Percentiles rank a stretch among this genome's conserved stretches.
Conservation (phyloP, 64 coral and sea anemone genomes). For the Actinia tenebrosa region DNA sequence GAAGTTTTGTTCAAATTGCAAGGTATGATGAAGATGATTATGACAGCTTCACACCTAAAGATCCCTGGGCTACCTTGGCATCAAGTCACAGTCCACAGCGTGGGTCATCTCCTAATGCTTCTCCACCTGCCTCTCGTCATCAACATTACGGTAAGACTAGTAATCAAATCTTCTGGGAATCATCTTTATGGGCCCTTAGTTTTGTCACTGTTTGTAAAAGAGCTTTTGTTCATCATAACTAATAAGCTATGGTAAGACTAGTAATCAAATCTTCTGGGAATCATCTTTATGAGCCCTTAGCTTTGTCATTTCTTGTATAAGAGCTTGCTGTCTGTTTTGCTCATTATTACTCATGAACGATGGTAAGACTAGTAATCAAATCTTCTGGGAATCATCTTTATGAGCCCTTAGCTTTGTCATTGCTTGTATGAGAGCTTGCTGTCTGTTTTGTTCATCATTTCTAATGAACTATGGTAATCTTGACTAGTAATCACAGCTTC, state of each 20-base stretch:
- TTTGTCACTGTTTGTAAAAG: not conserved
- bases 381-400: not conserved
- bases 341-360: no score
- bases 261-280: no score
- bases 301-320: not conserved
- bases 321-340: no score
- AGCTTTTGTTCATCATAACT: no score
- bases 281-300: not conserved
- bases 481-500: no score
- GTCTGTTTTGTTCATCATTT: no score
- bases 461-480: no score
- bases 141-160: slow-evolving; percentile 56
- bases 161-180: no score
- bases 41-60: slow-evolving; percentile 63
- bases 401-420: not conserved
- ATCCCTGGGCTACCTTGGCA: slow-evolving; percentile 79
- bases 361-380: no score
- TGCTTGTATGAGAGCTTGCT: no score
- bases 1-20: not conserved
- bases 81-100: slow-evolving; percentile 34
- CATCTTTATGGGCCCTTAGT: not conserved
- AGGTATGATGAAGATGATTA: slow-evolving; percentile 78
- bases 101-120: not conserved
- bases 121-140: slow-evolving; percentile 9
- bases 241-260: no score